A percentile compares a stretch with the other conserved stretches of the same genome.
phyloP scores from a whole-genome alignment of 2,113 vertebrate species.

The Lipophrys pholis region DNA sequence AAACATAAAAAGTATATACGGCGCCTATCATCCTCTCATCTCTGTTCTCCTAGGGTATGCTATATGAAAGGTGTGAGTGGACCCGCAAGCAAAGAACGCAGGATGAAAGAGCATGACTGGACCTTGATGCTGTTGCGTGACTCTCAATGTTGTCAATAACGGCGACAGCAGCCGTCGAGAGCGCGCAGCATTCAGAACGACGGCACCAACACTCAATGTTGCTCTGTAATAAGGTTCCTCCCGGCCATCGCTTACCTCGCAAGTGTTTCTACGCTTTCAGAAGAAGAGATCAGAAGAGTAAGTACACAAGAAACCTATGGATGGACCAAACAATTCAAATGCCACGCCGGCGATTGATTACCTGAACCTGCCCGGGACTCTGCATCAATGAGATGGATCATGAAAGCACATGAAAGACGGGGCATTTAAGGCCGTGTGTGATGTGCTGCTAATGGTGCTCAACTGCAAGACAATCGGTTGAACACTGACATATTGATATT shows the following conservation, averaged over 20 bases:
- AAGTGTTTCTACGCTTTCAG: constrained; percentile 42
- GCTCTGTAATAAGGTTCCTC: constrained; percentile 9
- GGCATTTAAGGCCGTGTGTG: constrained; percentile 8
- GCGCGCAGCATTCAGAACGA: constrained; percentile 5
- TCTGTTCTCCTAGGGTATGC: constrained; percentile 9
- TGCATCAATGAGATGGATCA: constrained; percentile 69
- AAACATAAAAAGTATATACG: constrained; percentile 4
- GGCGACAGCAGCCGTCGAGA: background rate
- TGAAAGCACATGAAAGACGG: constrained; percentile 76
- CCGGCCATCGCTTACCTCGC: constrained; percentile 21
- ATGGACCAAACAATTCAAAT: constrained; percentile 71
- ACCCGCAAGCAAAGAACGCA: background rate
- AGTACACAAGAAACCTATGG: constrained; percentile 57
- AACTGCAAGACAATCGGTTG: constrained; percentile 34
- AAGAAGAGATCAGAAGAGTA: constrained; percentile 63
- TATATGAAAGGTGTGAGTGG: constrained; percentile 31
- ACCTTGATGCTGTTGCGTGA: constrained; percentile 49
- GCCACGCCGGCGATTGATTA: constrained; percentile 76
- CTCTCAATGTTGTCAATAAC: constrained; percentile 13
- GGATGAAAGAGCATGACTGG: constrained; percentile 49
- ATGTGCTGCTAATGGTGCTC: constrained; percentile 50
- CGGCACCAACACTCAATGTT: background rate
- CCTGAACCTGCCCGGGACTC: constrained; percentile 63
- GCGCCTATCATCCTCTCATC: constrained; percentile 24
- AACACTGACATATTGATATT: constrained; percentile 62